Evolutionary conservation across 2,888 invertebrate genomes (phyloP).

Genomic region (Sphaerophoria rueppellii): DNA sequence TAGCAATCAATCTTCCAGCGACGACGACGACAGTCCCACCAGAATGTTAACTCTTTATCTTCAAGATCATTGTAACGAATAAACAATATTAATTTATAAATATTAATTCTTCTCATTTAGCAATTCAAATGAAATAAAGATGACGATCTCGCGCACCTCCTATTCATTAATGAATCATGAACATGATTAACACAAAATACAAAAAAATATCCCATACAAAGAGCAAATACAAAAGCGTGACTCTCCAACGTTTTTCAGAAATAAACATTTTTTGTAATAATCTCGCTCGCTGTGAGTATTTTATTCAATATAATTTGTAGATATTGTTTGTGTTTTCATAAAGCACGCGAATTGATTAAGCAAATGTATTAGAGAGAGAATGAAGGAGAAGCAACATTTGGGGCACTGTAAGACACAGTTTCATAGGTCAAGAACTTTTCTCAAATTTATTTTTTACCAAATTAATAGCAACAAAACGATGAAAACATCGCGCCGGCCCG

Average conservation of each 20-base stretch:
- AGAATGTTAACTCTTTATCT: too few species aligned
- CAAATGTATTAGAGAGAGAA: slow-evolving; percentile 18
- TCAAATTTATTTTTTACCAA: neutral
- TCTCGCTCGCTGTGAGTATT: slow-evolving; percentile 13
- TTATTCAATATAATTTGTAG: neutral
- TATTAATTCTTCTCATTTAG: too few species aligned
- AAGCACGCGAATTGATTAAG: slow-evolving; percentile 52
- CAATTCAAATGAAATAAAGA: too few species aligned
- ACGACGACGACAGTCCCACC: too few species aligned
- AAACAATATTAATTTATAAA: too few species aligned
- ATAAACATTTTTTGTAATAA: slow-evolving; percentile 44
- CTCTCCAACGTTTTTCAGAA: neutral
- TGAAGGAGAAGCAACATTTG: slow-evolving; percentile 18
- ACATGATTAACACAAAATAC: too few species aligned
- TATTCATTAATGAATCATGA: too few species aligned
- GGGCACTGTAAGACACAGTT: slow-evolving; percentile 35
- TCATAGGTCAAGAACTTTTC: slow-evolving; percentile 64
- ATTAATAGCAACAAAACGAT: neutral
- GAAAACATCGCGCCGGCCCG: neutral
- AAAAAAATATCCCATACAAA: too few species aligned
- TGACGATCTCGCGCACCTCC: too few species aligned
- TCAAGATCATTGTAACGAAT: too few species aligned
- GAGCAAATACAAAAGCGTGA: too few species aligned
- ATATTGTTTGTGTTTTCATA: neutral
- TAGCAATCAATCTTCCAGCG: too few species aligned